phyloP scores from a whole-genome alignment of 2,888 invertebrate species.

The Athripsodes cinereus region DNA sequence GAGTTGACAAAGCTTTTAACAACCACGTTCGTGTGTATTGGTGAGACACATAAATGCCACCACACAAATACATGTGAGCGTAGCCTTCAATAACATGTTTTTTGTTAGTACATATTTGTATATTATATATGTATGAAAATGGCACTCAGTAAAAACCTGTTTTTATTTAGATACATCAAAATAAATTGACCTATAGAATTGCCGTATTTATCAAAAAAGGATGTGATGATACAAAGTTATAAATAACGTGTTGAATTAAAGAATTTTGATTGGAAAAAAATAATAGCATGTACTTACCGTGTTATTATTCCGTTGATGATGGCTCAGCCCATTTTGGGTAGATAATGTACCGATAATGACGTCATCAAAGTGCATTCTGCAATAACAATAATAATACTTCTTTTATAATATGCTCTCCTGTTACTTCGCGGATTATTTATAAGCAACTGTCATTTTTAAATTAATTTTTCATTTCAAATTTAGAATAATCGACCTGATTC shows the following conservation, averaged over 20 bases:
- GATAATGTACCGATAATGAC: neutral
- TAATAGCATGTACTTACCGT: no score
- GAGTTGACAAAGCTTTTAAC: constrained; percentile 47
- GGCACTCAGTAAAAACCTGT: neutral
- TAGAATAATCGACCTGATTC: no score
- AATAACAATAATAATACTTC: no score
- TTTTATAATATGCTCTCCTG: constrained; percentile 5
- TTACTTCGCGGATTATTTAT: neutral
- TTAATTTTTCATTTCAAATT: no score
- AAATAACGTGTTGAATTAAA: constrained; percentile 6
- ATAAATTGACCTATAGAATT: constrained; percentile 16
- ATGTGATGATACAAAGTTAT: constrained; percentile 1
- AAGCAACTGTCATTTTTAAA: no score
- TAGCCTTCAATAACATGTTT: constrained; percentile 13
- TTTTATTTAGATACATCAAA: no score
- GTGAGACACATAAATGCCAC: neutral
- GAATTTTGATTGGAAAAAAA: constrained; percentile 10
- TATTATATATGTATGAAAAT: no score
- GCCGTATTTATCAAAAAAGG: constrained; percentile 5
- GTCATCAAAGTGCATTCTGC: neutral
- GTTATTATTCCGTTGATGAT: neutral
- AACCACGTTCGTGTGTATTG: constrained; percentile 6
- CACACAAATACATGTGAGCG: neutral
- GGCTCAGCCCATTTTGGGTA: no score
- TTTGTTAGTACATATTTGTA: constrained; percentile 3